Evolutionary conservation across 2,113 vertebrate genomes (phyloP).

Genomic region (Calyptomena viridis): DNA sequence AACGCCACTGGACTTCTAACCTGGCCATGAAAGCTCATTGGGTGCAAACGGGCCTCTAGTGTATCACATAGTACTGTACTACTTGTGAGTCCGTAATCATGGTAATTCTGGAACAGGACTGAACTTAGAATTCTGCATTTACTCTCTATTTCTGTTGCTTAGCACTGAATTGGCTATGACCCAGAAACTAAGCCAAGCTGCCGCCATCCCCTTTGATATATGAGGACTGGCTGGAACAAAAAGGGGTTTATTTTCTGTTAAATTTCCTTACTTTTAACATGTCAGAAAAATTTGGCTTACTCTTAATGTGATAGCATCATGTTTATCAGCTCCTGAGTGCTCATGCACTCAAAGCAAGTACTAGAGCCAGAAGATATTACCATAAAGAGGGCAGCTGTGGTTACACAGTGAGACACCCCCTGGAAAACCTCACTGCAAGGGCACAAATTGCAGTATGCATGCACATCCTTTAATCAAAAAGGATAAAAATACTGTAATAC

Average conservation of each 20-base stretch:
- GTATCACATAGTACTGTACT: neutral
- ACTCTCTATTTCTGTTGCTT: neutral
- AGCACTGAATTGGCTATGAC: neutral
- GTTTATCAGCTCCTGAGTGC: neutral
- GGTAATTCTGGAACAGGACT: neutral
- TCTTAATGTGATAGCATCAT: neutral
- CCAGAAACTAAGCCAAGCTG: rapidly evolving
- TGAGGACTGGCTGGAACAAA: neutral
- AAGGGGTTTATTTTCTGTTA: rapidly evolving
- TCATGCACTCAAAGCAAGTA: neutral
- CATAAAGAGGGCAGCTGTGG: neutral
- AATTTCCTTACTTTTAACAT: neutral
- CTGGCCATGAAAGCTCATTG: neutral
- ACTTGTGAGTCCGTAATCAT: rapidly evolving
- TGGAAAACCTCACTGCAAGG: neutral
- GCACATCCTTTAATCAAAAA: neutral
- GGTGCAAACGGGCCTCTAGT: rapidly evolving
- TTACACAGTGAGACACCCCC: neutral
- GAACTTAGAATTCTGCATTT: neutral
- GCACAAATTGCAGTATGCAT: neutral
- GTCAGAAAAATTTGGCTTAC: neutral
- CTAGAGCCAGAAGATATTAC: neutral
- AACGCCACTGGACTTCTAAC: neutral
- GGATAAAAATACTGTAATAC: neutral
- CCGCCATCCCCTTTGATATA: neutral